Evolutionary conservation across 2,888 invertebrate species (phyloP).

Genomic region (Drosophila helvetica): DNA sequence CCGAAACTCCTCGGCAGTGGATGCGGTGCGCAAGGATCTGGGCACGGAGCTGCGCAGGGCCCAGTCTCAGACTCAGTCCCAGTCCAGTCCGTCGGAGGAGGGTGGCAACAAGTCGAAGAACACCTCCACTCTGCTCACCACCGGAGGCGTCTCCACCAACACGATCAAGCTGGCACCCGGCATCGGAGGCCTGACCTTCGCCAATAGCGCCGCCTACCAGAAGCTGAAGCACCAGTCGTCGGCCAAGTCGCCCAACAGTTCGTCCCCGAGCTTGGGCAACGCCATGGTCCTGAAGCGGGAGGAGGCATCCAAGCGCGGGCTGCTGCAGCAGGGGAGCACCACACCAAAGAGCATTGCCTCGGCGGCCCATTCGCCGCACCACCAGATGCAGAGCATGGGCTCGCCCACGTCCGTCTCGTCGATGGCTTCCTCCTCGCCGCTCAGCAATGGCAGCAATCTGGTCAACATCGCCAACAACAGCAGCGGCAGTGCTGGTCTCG

Average conservation of each 20-base stretch:
- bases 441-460: conserved; percentile 49
- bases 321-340: conserved; percentile 60
- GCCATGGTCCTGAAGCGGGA: conserved; percentile 79
- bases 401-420: conserved; percentile 60
- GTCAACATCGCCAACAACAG: conserved; percentile 49
- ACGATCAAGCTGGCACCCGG: conserved; percentile 84
- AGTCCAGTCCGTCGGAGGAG: conserved; percentile 47
- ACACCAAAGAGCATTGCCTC: conserved; percentile 82
- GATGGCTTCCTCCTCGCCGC: conserved; percentile 49
- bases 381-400: conserved; percentile 64
- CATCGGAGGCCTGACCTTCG: conserved; percentile 83
- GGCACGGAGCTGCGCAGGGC: conserved; percentile 85
- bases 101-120: conserved; percentile 36
- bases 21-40: conserved; percentile 88
- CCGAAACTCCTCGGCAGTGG: conserved; percentile 79
- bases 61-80: conserved; percentile 55
- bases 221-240: conserved; percentile 82
- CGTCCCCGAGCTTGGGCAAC: conserved; percentile 71
- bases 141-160: conserved; percentile 65
- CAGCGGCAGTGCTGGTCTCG: conserved; percentile 30
- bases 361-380: conserved; percentile 76
- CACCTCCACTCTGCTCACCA: conserved; percentile 47
- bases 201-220: conserved; percentile 83
- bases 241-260: conserved; percentile 69
- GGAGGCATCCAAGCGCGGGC: conserved; percentile 70